Percentiles rank a stretch among this genome's conserved stretches.
These are phyloP conservation scores for Thelaira solivaga DNA, from an alignment of 2,888 invertebrate species.

Conservation along the genomic window DNA sequence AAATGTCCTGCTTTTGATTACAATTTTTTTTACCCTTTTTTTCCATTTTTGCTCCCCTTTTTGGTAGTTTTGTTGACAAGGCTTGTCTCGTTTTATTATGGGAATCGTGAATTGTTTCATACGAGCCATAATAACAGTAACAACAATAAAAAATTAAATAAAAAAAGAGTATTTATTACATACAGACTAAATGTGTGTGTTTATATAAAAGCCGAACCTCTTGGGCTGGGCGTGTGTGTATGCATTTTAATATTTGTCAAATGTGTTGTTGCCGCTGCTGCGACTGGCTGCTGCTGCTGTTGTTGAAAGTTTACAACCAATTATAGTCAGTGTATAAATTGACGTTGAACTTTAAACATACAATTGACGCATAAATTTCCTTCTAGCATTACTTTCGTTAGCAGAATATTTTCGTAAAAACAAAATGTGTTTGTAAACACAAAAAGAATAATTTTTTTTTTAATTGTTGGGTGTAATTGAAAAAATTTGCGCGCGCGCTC, in stretches of 20 bases:
- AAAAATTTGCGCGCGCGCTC: constrained; percentile 14
- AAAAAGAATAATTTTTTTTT: neutral
- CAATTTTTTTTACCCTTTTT: neutral
- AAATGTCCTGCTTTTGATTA: constrained; percentile 6
- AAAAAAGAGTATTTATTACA: neutral
- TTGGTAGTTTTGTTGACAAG: neutral
- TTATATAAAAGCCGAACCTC: neutral
- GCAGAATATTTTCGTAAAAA: constrained; percentile 5
- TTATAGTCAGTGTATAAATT: constrained; percentile 41
- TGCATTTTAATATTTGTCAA: constrained; percentile 7
- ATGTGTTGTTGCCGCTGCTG: constrained; percentile 1
- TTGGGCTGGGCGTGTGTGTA: neutral
- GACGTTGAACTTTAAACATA: constrained; percentile 34
- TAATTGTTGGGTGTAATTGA: too few species aligned
- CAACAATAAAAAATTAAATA: neutral
- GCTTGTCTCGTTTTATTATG: neutral
- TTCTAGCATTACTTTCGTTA: neutral
- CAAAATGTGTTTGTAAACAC: neutral
- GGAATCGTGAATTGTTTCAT: neutral
- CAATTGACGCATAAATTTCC: constrained; percentile 14
- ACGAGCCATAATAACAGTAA: neutral
- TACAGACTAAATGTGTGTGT: neutral
- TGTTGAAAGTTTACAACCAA: constrained; percentile 44
- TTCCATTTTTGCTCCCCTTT: neutral
- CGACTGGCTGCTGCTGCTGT: constrained; percentile 11